Conservation (phyloP, 2,113 vertebrate genomes). For the Cyanoramphus novaezelandiae region DNA sequence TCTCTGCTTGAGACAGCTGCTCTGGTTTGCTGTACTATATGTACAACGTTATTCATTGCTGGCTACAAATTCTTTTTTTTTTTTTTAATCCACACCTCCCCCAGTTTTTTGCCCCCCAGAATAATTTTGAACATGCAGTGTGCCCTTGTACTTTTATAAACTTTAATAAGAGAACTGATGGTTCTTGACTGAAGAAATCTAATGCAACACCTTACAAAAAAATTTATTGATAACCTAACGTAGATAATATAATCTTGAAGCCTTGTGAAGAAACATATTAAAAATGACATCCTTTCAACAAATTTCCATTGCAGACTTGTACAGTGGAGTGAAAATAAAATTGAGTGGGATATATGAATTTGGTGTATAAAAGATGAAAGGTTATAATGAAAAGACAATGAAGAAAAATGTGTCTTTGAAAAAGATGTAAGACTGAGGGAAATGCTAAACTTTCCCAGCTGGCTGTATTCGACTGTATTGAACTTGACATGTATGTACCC, state of each 20-base stretch:
- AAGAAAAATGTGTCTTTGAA: not conserved
- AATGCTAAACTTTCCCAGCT: not conserved
- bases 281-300: conserved; percentile 4
- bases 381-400: not conserved
- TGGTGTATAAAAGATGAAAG: not conserved
- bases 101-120: rapidly evolving
- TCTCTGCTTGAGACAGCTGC: not conserved
- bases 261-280: not conserved
- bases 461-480: not conserved
- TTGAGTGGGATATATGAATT: not conserved
- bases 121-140: not conserved
- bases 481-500: not conserved
- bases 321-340: not conserved
- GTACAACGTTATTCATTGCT: not conserved
- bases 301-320: not conserved
- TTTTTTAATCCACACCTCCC: not conserved
- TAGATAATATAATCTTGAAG: not conserved
- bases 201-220: not conserved
- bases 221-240: not conserved
- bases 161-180: not conserved
- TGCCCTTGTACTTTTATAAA: not conserved
- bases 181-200: not conserved
- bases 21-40: not conserved
- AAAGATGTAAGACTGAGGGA: not conserved
- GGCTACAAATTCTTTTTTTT: not conserved